phyloP scores from a whole-genome alignment of 2,797 vertebrate species.

The Tarsius wallacei region DNA sequence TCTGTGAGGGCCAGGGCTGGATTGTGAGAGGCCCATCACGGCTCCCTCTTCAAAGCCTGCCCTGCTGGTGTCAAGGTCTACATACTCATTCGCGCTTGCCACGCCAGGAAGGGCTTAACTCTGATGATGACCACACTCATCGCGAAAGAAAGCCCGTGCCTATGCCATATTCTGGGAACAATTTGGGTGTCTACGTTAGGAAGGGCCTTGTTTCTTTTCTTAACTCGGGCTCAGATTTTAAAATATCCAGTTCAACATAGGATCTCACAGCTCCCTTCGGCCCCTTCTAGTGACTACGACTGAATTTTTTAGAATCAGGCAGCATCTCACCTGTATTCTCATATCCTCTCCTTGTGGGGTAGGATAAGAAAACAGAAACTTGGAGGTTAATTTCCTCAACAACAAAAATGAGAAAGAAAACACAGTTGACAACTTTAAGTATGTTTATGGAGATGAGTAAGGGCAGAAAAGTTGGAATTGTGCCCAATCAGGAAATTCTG shows the following conservation, averaged over 20 bases:
- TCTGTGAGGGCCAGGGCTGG: not conserved
- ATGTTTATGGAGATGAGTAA: not conserved
- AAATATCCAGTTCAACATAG: not conserved
- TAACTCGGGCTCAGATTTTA: not conserved
- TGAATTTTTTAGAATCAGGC: not conserved
- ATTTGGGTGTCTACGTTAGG: not conserved
- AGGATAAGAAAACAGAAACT: not conserved
- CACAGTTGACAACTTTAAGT: not conserved
- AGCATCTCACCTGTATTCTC: not conserved
- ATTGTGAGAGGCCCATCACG: not conserved
- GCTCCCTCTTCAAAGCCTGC: not conserved
- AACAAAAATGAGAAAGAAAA: slow-evolving; percentile 43
- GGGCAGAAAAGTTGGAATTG: not conserved
- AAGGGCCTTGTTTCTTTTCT: not conserved
- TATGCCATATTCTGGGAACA: not conserved
- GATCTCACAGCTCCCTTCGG: not conserved
- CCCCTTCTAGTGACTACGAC: not conserved
- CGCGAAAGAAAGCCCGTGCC: not conserved
- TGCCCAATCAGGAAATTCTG: not conserved
- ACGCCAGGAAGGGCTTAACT: not conserved
- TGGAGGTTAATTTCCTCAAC: not conserved
- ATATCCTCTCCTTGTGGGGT: not conserved
- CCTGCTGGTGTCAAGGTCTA: too few species aligned
- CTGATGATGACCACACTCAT: not conserved
- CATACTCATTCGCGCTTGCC: not conserved